Conservation (phyloP, 2,888 invertebrate species). For the Brenthis hecate region DNA sequence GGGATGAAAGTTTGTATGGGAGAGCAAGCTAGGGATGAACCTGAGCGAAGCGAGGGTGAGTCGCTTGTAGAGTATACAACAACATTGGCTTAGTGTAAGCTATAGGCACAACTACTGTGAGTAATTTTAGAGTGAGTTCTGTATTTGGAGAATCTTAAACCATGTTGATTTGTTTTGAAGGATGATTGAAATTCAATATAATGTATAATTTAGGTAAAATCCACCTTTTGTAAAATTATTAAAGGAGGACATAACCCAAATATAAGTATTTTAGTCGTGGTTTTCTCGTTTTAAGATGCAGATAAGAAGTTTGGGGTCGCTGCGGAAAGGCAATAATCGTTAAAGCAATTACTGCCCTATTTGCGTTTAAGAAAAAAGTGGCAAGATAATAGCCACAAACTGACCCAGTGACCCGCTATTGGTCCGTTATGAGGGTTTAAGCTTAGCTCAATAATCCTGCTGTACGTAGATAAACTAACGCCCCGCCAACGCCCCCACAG, state of each 20-base stretch:
- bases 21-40: no score
- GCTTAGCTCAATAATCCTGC: conserved; percentile 25
- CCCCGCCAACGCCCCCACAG: background rate
- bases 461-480: conserved; percentile 15
- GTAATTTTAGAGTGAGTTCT: no score
- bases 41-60: no score
- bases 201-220: no score
- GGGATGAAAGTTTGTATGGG: no score
- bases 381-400: conserved; percentile 36
- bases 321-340: conserved; percentile 35
- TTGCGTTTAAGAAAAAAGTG: conserved; percentile 34
- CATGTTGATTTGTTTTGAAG: no score
- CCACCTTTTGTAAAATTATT: background rate
- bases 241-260: background rate
- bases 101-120: no score
- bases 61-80: background rate
- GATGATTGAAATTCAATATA: no score
- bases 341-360: conserved; percentile 36
- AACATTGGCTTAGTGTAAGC: background rate
- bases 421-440: conserved; percentile 22
- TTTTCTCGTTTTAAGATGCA: conserved; percentile 21
- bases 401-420: conserved; percentile 34
- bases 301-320: conserved; percentile 30
- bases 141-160: no score
- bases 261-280: conserved; percentile 3